Evolutionary conservation across 2,888 invertebrate genomes (phyloP).

Genomic region (Caenorhabditis wallacei): DNA sequence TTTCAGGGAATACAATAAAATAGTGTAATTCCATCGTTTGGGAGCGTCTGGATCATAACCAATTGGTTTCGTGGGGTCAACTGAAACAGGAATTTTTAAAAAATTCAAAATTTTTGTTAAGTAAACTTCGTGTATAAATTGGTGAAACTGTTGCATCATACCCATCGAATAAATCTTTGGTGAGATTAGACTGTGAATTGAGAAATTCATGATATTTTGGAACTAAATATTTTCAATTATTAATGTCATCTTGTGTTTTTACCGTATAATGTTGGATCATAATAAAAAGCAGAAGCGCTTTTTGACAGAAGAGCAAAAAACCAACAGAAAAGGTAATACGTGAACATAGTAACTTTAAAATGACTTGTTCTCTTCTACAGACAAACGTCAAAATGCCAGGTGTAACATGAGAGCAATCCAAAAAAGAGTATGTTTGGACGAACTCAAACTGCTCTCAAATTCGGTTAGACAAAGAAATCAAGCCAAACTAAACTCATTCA

Average conservation of each 20-base stretch:
- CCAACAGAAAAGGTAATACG: neutral
- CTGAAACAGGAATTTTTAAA: neutral
- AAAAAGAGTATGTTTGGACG: neutral
- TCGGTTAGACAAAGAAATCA: neutral
- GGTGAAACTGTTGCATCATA: conserved; percentile 42
- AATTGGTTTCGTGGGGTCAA: conserved; percentile 17
- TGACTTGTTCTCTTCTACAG: neutral
- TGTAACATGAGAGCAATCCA: neutral
- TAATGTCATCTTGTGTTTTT: neutral
- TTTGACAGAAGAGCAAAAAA: neutral
- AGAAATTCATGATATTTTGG: conserved; percentile 28
- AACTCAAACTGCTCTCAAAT: conserved; percentile 8
- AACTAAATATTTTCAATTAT: conserved; percentile 5
- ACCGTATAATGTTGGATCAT: conserved; percentile 33
- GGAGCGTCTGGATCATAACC: conserved; percentile 42
- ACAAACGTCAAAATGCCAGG: conserved; percentile 15
- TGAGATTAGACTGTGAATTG: conserved; percentile 7
- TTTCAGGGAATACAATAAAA: conserved; percentile 51
- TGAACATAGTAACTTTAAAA: neutral
- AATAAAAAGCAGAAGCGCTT: neutral
- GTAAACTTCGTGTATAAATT: no score
- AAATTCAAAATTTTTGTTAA: conserved; percentile 9
- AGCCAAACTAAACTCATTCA: neutral
- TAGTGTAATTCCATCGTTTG: conserved; percentile 36
- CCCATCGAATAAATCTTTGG: conserved; percentile 18